Conservation (phyloP, 2,888 invertebrate species). For the Spisula subtruncata region DNA sequence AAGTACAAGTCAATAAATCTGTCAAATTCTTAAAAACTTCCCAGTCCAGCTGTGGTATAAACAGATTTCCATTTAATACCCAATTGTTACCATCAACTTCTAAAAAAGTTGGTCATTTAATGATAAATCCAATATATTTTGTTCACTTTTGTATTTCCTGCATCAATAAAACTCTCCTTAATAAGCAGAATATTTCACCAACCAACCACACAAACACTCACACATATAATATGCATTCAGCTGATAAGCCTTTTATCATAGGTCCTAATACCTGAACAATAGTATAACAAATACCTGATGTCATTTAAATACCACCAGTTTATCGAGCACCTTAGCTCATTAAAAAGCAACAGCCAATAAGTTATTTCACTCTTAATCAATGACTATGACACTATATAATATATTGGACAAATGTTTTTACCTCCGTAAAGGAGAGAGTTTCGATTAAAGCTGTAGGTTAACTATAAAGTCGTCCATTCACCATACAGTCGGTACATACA, state of each 20-base stretch:
- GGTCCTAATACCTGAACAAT: neutral
- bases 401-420: neutral
- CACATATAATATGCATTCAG: neutral
- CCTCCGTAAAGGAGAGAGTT: constrained; percentile 16
- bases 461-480: constrained; percentile 23
- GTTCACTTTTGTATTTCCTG: neutral
- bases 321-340: neutral
- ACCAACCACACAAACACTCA: too few species aligned
- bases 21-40: too few species aligned
- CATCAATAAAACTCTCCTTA: neutral
- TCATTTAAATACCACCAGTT: neutral
- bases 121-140: neutral
- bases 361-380: constrained; percentile 15
- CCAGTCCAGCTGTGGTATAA: too few species aligned
- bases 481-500: neutral
- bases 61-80: too few species aligned
- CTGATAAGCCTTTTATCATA: neutral
- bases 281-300: neutral
- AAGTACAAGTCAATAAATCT: too few species aligned
- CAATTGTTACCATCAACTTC: too few species aligned
- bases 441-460: neutral
- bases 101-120: too few species aligned
- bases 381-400: neutral
- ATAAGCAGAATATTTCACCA: neutral
- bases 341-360: constrained; percentile 10